Evolutionary conservation across 2,797 vertebrate species (phyloP).

Genomic region (Diceros bicornis): DNA sequence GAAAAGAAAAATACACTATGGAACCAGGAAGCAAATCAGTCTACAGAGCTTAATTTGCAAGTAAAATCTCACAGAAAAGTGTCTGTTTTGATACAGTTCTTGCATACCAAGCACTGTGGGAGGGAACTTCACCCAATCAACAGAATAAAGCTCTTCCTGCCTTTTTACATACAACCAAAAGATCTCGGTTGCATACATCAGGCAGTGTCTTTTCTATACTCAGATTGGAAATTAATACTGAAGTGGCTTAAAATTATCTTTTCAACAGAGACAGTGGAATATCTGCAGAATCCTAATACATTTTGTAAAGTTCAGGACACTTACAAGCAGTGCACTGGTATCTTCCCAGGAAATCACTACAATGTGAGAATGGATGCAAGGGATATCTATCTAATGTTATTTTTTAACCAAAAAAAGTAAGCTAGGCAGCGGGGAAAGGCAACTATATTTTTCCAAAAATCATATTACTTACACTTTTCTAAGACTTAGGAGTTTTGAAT

Average conservation of each 20-base stretch:
- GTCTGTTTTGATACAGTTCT: conserved; percentile 84
- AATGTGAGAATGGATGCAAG: conserved; percentile 17
- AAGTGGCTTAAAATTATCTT: conserved; percentile 62
- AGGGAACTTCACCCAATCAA: conserved; percentile 72
- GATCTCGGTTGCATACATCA: conserved; percentile 29
- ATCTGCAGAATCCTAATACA: conserved; percentile 57
- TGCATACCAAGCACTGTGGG: conserved; percentile 85
- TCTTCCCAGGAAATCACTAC: conserved; percentile 50
- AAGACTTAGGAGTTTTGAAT: conserved; percentile 11
- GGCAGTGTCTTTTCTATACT: not conserved
- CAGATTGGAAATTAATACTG: conserved; percentile 67
- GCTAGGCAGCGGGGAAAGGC: not conserved
- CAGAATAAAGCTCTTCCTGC: conserved; percentile 74
- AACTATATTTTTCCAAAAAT: conserved; percentile 45
- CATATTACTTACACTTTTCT: conserved; percentile 35
- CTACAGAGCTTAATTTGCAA: conserved; percentile 85
- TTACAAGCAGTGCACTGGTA: not conserved
- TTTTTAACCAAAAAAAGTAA: conserved; percentile 41
- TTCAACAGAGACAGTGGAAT: conserved; percentile 32
- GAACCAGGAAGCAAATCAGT: conserved; percentile 82
- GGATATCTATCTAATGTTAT: not conserved
- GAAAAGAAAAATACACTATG: conserved; percentile 82
- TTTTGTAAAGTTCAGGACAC: conserved; percentile 42
- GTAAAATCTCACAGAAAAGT: conserved; percentile 84
- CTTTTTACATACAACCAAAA: conserved; percentile 73